Base-by-base conservation (phyloP, 2,888 invertebrate genomes). In the Melipona beecheii region DNA sequence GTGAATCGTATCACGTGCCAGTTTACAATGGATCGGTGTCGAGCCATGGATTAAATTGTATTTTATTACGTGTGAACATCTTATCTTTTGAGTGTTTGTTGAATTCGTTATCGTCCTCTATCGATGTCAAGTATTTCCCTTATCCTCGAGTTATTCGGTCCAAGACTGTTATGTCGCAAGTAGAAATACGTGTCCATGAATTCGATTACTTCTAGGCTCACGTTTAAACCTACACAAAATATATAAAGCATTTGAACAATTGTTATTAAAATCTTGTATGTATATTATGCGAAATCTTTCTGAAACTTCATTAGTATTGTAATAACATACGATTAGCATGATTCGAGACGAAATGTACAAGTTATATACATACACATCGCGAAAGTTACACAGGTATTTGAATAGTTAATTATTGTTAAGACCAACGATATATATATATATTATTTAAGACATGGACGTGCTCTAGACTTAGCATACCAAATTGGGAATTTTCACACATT, bases 11-110 rank as follows among this genome's bases (percentile, higher is more conserved):
- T 86, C 80, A 74, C 81, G 80, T 75, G 81, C 60, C 69, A 62
- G 50, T 85, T 85, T 83, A 82, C 69, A 75, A 81, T 80, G 74
- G 65, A 76, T 77, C 76, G 74, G 75, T 79, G 72, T 76, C 79
- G 81, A 83, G 49, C 62, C 11, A 24, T 27, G 81, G 86, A 90
- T 90, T 81, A 85, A 84, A 85, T 88, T 89, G 88, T 87, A 81
- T 80, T 86, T 89, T 87, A 69, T 62, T 84, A 71, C 81, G 49
- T 58, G 73, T 70, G 73, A 76, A 64, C 60, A 31, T 75, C 84
- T 91, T 91, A 91, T 91, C 91, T 88, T 82, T 91, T 81, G 85
- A 91, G 91, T 91, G 91, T 91, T 91, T 91, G 86, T 91, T 87
- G 79, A 86, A 87, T 84, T 86, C 78, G 87, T 91, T 91, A 91